Evolutionary conservation across 2,113 vertebrate genomes (phyloP), one percentile per base, ranked within the genome.

Genomic region (Pithys albifrons): DNA sequence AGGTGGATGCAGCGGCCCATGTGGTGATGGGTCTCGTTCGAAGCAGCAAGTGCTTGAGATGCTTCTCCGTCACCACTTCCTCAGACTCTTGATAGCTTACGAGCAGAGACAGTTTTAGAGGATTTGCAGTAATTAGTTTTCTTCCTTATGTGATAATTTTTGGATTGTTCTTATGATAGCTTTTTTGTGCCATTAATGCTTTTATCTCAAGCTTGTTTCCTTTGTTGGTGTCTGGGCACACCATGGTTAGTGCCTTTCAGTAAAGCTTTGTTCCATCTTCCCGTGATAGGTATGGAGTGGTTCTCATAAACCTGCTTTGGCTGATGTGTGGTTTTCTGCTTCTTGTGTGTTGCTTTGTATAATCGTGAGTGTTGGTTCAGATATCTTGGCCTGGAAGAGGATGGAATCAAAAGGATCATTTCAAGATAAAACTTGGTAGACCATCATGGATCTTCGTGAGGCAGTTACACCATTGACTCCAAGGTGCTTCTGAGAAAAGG

Each of bases 1-100:
- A 61, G 48, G 25, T 27, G 55, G 46, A 49, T 31, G 10, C 1
- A 51, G 48, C 0, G 3, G 35, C 19, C 0, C 3, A 9, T 0
- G 1, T 39, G 55, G 59, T 59, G 29, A 22, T 3, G 4, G 18
- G 8, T 71, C 33, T 70, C 10, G 5, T 54, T 71, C 0, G 0
- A 7, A 29, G 23, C 0, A 2, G n/a, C 51, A 74, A 64, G 70
- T 1, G 1, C 59, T 74, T 37, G 69, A 71, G 59, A 27, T 84
- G 33, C 48, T 95, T 55, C 35, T 82, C 22, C 29, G 35, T 71
- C 12, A n/a, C 16, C 7, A 6, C 17, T 4, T 54, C 22, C 19
- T 54, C n/a, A 41, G 46, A 33, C n/a, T 28, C 54, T 17, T 27
- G 37, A 41, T 58, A 73, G 10, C 18, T 70, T 70, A 24, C 6